Conservation (phyloP, 2,888 invertebrate species). For the Mythimna pallens region DNA sequence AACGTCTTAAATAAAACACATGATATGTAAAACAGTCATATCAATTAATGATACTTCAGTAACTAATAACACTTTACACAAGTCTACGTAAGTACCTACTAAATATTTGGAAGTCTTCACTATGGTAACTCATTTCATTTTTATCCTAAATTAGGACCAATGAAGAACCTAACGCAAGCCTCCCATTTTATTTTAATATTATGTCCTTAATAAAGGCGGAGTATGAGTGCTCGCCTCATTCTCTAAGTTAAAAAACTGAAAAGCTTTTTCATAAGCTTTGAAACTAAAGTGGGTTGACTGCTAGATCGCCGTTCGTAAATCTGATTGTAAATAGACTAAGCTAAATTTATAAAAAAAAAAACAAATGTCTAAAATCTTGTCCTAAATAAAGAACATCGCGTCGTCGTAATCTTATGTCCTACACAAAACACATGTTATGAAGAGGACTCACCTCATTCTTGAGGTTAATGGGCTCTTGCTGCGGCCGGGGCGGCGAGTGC, state of each 20-base stretch:
- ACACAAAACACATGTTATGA: conserved; percentile 24
- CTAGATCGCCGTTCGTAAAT: too few relatives aligned
- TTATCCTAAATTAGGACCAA: not conserved
- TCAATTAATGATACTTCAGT: not conserved
- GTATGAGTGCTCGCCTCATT: conserved; percentile 82
- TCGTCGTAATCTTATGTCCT: conserved; percentile 16
- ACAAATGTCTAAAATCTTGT: not conserved
- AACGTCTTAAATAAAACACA: not conserved
- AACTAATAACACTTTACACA: not conserved
- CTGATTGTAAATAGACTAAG: too few relatives aligned
- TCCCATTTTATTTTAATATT: not conserved
- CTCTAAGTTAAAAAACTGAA: conserved; percentile 66
- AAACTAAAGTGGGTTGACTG: too few relatives aligned
- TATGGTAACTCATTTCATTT: not conserved
- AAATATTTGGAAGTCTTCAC: not conserved
- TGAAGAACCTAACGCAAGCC: too few relatives aligned
- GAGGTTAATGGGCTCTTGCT: conserved; percentile 90
- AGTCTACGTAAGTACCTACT: too few relatives aligned
- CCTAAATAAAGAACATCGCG: not conserved
- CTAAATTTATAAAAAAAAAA: too few relatives aligned
- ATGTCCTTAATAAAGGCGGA: not conserved
- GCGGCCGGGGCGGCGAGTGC: conserved; percentile 90
- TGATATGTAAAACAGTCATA: not conserved
- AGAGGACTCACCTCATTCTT: conserved; percentile 87
- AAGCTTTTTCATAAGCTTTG: too few relatives aligned